Conservation (phyloP, 2,113 vertebrate species). For the Daboia siamensis region DNA sequence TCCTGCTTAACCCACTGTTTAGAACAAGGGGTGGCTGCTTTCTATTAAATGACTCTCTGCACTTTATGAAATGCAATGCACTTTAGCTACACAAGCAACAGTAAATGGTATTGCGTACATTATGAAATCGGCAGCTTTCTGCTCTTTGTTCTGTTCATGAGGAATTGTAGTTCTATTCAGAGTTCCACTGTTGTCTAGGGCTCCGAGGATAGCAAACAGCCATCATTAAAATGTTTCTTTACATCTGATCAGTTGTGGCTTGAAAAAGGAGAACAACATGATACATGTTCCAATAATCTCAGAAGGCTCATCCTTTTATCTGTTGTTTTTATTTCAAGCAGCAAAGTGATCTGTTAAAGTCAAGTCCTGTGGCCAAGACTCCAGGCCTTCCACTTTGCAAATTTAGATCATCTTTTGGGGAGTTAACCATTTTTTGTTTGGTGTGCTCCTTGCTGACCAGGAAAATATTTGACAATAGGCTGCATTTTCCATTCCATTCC, state of each 20-base stretch:
- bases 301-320: not conserved
- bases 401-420: not conserved
- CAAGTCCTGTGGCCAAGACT: not conserved
- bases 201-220: not conserved
- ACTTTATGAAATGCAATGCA: not conserved
- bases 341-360: not conserved
- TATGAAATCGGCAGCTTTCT: not conserved
- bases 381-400: not conserved
- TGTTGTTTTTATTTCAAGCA: not conserved
- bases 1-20: not conserved
- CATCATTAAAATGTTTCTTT: not conserved
- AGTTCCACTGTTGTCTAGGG: not conserved
- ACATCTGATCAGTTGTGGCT: not conserved
- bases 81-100: not conserved
- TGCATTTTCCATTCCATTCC: not conserved
- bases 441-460: not conserved
- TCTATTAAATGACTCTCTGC: not conserved
- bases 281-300: not conserved
- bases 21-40: not conserved
- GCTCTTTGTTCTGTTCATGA: not conserved
- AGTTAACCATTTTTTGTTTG: not conserved
- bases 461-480: not conserved
- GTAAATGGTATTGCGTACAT: not conserved
- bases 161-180: not conserved
- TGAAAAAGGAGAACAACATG: not conserved